A percentile compares a stretch with the other conserved stretches of the same genome.
These are phyloP conservation scores for Rhimphoctona megacephalus DNA, from an alignment of 2,888 invertebrate genomes.

Conservation along the genomic window DNA sequence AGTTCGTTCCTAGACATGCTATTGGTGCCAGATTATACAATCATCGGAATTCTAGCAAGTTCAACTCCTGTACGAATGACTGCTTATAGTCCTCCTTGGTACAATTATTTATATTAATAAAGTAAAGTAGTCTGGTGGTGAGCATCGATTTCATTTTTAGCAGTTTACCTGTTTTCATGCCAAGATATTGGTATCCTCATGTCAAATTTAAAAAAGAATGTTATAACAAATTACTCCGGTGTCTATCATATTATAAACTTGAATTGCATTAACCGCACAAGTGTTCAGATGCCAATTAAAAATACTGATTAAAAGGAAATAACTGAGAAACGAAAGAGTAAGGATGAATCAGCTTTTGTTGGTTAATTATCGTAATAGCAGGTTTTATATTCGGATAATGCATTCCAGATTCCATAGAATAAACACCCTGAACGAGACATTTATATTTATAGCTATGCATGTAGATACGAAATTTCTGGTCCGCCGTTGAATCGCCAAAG, in stretches of 20 bases:
- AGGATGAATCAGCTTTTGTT: neutral
- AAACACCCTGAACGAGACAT: neutral
- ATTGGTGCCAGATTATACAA: neutral
- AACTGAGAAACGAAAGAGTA: neutral
- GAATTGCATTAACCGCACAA: neutral
- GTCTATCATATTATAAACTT: neutral
- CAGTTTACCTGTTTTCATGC: neutral
- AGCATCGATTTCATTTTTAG: neutral
- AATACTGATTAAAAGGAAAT: neutral
- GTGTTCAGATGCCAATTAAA: neutral
- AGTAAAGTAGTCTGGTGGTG: neutral
- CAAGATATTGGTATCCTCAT: neutral
- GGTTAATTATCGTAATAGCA: neutral
- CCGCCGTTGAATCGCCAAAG: neutral
- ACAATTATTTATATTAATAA: neutral
- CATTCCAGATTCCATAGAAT: neutral
- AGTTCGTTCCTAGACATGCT: neutral
- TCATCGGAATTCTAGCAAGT: neutral
- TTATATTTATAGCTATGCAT: neutral
- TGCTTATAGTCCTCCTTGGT: neutral
- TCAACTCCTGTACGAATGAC: neutral
- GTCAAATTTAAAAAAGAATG: neutral
- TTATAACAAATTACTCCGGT: neutral
- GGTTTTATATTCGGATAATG: neutral
- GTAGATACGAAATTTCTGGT: conserved; percentile 12